phyloP scores from a whole-genome alignment of 2,888 invertebrate genomes.

The Litoditis marina region DNA sequence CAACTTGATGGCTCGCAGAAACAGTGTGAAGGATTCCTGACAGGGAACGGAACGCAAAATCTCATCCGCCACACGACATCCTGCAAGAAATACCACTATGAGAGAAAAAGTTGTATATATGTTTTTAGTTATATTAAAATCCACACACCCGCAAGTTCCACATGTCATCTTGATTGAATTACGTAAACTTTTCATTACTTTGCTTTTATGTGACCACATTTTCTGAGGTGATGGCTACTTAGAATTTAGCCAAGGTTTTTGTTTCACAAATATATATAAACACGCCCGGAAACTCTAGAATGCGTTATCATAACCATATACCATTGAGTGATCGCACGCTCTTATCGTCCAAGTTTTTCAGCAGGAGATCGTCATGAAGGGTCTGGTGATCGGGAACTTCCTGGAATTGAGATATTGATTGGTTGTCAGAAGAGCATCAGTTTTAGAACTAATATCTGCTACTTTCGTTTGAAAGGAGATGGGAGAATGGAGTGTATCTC shows the following conservation, averaged over 20 bases:
- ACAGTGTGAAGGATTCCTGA: constrained; percentile 86
- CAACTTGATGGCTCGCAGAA: constrained; percentile 88
- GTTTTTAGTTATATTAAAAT: too few species aligned
- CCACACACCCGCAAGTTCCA: too few species aligned
- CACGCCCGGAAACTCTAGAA: not conserved
- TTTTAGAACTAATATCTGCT: too few species aligned
- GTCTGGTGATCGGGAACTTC: constrained; percentile 76
- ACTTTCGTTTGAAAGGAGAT: too few species aligned
- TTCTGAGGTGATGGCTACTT: too few species aligned
- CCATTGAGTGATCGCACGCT: constrained; percentile 70
- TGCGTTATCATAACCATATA: not conserved
- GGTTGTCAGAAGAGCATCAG: too few species aligned
- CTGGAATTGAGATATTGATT: constrained; percentile 8
- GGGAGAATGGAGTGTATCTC: too few species aligned
- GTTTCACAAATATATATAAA: constrained; percentile 4
- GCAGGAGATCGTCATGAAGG: constrained; percentile 81
- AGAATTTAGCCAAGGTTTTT: too few species aligned
- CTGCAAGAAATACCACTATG: constrained; percentile 49
- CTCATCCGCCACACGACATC: constrained; percentile 96
- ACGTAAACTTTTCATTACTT: too few species aligned
- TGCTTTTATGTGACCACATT: too few species aligned
- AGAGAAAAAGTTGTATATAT: not conserved
- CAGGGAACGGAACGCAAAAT: constrained; percentile 91
- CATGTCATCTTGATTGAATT: too few species aligned
- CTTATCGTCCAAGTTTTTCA: constrained; percentile 91